Base-by-base conservation (phyloP, 2,797 vertebrate species). In the Lacerta viridis region DNA sequence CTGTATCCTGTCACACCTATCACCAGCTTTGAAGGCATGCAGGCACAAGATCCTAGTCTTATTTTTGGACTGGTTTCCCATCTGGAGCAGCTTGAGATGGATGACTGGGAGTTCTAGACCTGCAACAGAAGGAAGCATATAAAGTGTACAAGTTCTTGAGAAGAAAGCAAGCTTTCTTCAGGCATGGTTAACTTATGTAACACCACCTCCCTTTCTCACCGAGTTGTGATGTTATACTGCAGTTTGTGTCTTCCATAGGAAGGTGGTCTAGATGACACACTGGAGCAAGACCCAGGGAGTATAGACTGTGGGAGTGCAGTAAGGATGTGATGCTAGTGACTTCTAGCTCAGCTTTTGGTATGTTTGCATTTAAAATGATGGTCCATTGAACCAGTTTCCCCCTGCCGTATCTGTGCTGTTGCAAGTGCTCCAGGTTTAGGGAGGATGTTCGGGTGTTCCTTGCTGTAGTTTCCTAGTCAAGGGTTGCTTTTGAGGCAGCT, bases 51-150 rank as follows among this genome's bases (percentile, higher is more conserved):
- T 50, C 96, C 97, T 76, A 97, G 98, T 29, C 98, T 97, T 33
- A 95, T 99, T 94, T 98, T 98, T 80, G 98, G 98, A 91, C 95
- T 99, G 92, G 98, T 98, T 84, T 98, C 98, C 0, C 96, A 98
- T 84, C 95, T 99, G 93, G 98, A 98, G 94, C 98, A 99, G 93
- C 95, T 99, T 92, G 98, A 98, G 39, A 97, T 99, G 94, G 99
- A 99, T 15, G 98, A 99, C 95, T 99, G 99, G 99, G 99, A 99
- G 92, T 99, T 99, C 97, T 99, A 96, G 88, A 75, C 39, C 39
- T 82, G 81, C 0, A 23, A 50, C 20, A 87, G 86, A 78, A 75
- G 64, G 17, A 43, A 71, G 8, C 76, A 3, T 1, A 5, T 15
- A 6, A 74, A 55, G 4, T 69, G 85, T 68, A 83, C 61, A 77